A percentile compares a stretch with the other conserved stretches of the same genome.
Conservation (phyloP, 2,797 vertebrate genomes). For the Ceryle rudis region DNA sequence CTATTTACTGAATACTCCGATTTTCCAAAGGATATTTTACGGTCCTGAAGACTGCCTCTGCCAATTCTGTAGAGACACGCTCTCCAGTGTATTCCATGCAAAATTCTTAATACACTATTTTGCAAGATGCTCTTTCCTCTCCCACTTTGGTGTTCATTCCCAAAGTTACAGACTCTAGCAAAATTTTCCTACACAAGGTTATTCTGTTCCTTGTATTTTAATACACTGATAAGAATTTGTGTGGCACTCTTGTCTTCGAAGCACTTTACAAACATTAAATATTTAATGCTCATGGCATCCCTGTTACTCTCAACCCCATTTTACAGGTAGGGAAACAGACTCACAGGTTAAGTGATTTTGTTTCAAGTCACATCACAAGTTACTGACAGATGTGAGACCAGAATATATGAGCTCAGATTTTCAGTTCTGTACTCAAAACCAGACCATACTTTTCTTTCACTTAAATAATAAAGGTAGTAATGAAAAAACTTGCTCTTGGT, state of each 20-base stretch:
- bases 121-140: background rate
- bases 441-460: background rate
- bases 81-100: background rate
- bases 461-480: constrained; percentile 3
- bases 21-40: background rate
- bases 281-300: constrained; percentile 45
- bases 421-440: background rate
- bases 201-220: background rate
- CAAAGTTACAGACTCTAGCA: background rate
- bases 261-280: constrained; percentile 60
- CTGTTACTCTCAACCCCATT: constrained; percentile 31
- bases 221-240: constrained; percentile 29
- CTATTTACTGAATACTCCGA: background rate
- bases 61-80: background rate
- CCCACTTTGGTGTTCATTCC: background rate
- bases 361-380: constrained; percentile 64
- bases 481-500: background rate
- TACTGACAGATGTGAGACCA: constrained; percentile 18
- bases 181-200: background rate
- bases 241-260: constrained; percentile 43
- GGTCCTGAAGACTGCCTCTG: background rate
- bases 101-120: background rate
- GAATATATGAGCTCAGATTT: constrained; percentile 33
- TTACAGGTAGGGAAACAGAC: constrained; percentile 42
- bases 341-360: constrained; percentile 63